A percentile compares a stretch with the other conserved stretches of the same genome.
Conservation (phyloP, 2,797 vertebrate genomes). For the Muraenolepis orangiensis region DNA sequence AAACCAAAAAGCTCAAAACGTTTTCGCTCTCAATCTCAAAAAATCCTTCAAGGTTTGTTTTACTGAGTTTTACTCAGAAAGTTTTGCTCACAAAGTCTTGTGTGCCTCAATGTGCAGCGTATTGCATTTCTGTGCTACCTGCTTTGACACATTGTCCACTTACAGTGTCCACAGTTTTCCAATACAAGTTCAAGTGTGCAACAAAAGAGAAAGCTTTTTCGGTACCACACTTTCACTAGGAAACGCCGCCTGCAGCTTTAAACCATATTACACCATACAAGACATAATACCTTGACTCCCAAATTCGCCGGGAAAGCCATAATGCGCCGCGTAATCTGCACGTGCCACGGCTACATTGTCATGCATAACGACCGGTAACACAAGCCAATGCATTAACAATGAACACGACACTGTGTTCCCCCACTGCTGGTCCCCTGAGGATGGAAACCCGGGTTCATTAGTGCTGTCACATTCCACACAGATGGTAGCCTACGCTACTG, state of each 20-base stretch:
- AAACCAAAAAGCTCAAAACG: too few species aligned
- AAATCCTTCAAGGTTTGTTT: background rate
- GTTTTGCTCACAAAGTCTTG: background rate
- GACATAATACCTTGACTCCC: background rate
- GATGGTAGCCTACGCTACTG: background rate
- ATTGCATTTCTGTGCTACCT: too few species aligned
- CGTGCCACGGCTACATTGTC: background rate
- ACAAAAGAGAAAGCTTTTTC: background rate
- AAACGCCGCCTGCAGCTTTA: background rate
- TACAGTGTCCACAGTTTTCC: background rate
- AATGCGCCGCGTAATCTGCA: background rate
- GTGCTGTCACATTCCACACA: background rate
- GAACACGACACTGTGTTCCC: background rate
- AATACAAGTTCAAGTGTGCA: background rate
- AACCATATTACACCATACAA: background rate
- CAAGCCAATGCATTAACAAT: background rate
- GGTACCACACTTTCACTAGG: background rate
- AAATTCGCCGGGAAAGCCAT: background rate
- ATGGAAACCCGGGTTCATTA: background rate
- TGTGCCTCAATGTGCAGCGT: background rate
- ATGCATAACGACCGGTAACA: background rate
- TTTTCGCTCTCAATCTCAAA: too few species aligned
- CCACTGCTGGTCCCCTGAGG: background rate
- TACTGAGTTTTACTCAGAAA: background rate
- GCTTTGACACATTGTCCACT: background rate